Evolutionary conservation across 2,888 invertebrate genomes (phyloP).

Genomic region (Trilocha varians): DNA sequence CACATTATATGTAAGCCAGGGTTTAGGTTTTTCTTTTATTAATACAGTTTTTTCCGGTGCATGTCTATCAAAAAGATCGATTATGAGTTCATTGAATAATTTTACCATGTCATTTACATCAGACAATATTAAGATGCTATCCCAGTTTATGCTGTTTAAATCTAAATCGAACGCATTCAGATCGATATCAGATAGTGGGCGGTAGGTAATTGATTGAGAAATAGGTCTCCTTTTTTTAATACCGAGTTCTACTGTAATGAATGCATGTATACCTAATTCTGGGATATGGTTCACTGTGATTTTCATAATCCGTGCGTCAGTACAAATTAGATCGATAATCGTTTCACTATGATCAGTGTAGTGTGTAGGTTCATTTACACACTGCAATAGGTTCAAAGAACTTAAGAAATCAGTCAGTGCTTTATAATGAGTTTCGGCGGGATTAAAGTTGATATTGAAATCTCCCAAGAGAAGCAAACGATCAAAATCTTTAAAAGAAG

Average conservation of each 20-base stretch:
- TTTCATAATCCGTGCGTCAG: neutral
- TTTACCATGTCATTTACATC: slow-evolving; percentile 3
- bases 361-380: slow-evolving; percentile 1
- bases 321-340: no score
- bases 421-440: neutral
- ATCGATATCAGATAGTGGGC: slow-evolving; percentile 1
- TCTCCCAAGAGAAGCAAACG: slow-evolving; percentile 1
- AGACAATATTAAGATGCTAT: neutral
- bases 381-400: neutral
- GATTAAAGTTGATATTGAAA: slow-evolving; percentile 2
- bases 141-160: neutral
- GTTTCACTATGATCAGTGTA: no score
- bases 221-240: slow-evolving; percentile 1
- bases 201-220: neutral
- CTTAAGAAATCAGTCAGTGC: neutral
- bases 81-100: neutral
- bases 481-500: neutral
- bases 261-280: neutral
- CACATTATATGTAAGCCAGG: slow-evolving; percentile 7
- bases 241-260: neutral
- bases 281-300: neutral
- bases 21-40: neutral
- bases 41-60: slow-evolving; percentile 1
- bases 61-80: neutral
- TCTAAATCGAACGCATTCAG: neutral